A percentile compares a stretch with the other conserved stretches of the same genome.
phyloP scores from a whole-genome alignment of 1,140 invertebrate species.

The Dendroctonus ponderosae region DNA sequence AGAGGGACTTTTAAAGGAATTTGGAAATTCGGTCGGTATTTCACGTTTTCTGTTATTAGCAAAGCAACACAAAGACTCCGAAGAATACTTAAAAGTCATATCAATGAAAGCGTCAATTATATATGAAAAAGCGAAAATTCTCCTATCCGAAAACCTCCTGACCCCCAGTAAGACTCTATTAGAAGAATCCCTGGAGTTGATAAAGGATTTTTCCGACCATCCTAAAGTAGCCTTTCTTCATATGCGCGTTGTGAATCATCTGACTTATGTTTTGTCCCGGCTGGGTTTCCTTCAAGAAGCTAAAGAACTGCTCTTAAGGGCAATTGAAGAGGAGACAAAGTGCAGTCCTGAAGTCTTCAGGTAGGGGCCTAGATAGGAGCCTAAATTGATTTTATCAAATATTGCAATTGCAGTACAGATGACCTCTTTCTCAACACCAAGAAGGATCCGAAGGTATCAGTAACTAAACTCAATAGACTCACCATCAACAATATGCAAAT shows the following conservation, averaged over 20 bases:
- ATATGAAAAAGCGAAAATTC: slow-evolving; percentile 46
- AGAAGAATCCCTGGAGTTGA: slow-evolving; percentile 37
- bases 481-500: slow-evolving; percentile 47
- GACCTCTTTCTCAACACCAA: slow-evolving; percentile 40
- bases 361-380: background rate
- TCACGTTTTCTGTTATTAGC: background rate
- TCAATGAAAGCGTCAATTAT: slow-evolving; percentile 44
- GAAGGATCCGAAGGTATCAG: slow-evolving; percentile 27
- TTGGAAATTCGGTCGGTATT: background rate
- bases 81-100: slow-evolving; percentile 20
- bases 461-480: slow-evolving; percentile 39
- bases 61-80: slow-evolving; percentile 17
- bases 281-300: slow-evolving; percentile 40
- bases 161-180: slow-evolving; percentile 31
- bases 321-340: slow-evolving; percentile 31
- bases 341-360: slow-evolving; percentile 32
- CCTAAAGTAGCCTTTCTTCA: slow-evolving; percentile 54
- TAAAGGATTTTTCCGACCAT: slow-evolving; percentile 37
- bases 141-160: slow-evolving; percentile 29
- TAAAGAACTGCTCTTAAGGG: slow-evolving; percentile 36
- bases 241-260: slow-evolving; percentile 86
- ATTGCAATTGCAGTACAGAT: slow-evolving; percentile 40
- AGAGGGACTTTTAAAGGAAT: background rate
- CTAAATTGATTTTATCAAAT: background rate
- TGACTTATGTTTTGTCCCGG: slow-evolving; percentile 59